These are phyloP conservation scores for Apostichopus californicus DNA, from an alignment of 35 echinoderm and acorn worm genomes.

Conservation along the genomic window DNA sequence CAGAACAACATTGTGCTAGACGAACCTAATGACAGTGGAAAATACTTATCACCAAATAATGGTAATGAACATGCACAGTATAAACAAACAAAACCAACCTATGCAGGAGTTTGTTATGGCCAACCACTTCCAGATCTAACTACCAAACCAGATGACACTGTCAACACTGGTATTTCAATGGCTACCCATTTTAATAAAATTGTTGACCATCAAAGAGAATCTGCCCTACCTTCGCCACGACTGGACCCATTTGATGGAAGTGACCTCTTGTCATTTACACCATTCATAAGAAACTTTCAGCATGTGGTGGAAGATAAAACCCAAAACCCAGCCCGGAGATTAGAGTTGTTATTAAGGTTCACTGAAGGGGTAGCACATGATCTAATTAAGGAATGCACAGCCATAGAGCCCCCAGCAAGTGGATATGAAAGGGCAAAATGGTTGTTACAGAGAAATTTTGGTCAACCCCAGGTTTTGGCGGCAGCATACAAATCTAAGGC, in stretches of 20 bases:
- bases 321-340: background rate
- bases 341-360: conserved; percentile 61
- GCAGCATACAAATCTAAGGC: conserved; percentile 59
- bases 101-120: too few relatives aligned
- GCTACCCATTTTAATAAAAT: conserved; percentile 23
- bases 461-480: conserved; percentile 48
- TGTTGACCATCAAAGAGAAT: conserved; percentile 46
- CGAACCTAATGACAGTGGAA: background rate
- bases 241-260: conserved; percentile 47
- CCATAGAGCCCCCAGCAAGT: conserved; percentile 2
- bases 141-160: background rate
- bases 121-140: too few relatives aligned
- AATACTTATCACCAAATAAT: too few relatives aligned
- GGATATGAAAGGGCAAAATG: conserved; percentile 42
- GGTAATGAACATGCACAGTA: too few relatives aligned
- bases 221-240: conserved; percentile 42
- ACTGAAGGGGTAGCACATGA: conserved; percentile 56
- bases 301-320: conserved; percentile 53
- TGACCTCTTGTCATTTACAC: conserved; percentile 48
- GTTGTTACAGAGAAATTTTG: conserved; percentile 60
- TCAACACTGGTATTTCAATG: background rate
- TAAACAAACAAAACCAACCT: too few relatives aligned
- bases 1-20: background rate
- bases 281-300: conserved; percentile 63
- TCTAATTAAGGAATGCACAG: conserved; percentile 49